These are phyloP conservation scores for Limanda limanda DNA, from an alignment of 2,113 vertebrate genomes.

Conservation along the genomic window DNA sequence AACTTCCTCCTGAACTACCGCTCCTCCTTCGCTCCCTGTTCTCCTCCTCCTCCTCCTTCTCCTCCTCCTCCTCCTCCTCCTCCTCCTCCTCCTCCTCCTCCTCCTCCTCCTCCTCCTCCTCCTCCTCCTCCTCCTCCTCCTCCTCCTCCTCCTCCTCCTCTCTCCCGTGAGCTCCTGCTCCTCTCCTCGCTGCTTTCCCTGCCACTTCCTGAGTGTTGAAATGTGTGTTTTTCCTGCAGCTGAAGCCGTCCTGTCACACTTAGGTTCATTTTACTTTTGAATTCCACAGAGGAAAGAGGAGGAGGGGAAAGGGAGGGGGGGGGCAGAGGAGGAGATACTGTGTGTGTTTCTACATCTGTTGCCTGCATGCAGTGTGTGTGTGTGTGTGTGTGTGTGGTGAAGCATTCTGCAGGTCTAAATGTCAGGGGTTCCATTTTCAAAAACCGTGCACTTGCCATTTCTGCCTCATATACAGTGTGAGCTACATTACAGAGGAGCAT, in stretches of 20 bases:
- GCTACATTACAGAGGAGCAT: slow-evolving; percentile 30
- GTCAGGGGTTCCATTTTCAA: slow-evolving; percentile 63
- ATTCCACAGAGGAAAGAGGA: slow-evolving; percentile 54
- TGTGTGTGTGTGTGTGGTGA: slow-evolving; percentile 34
- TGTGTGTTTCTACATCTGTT: slow-evolving; percentile 44
- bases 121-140: slow-evolving; percentile 16
- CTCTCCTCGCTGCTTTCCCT: slow-evolving; percentile 22
- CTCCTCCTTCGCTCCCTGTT: slow-evolving; percentile 36
- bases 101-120: background rate
- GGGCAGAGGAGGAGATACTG: slow-evolving; percentile 21
- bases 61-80: slow-evolving; percentile 3
- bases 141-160: background rate
- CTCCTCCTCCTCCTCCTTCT: slow-evolving; percentile 17
- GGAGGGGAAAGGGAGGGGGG: background rate
- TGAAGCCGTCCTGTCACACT: slow-evolving; percentile 69
- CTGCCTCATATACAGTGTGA: slow-evolving; percentile 31
- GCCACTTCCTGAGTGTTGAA: slow-evolving; percentile 59
- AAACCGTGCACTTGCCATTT: slow-evolving; percentile 63
- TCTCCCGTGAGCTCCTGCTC: slow-evolving; percentile 28
- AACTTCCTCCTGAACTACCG: slow-evolving; percentile 18
- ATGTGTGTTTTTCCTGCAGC: slow-evolving; percentile 69
- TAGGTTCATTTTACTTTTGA: slow-evolving; percentile 67
- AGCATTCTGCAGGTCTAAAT: slow-evolving; percentile 58
- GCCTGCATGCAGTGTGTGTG: slow-evolving; percentile 34
- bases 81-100: slow-evolving; percentile 16